Conservation (phyloP, 1,140 invertebrate species). For the Drosophila varians region DNA sequence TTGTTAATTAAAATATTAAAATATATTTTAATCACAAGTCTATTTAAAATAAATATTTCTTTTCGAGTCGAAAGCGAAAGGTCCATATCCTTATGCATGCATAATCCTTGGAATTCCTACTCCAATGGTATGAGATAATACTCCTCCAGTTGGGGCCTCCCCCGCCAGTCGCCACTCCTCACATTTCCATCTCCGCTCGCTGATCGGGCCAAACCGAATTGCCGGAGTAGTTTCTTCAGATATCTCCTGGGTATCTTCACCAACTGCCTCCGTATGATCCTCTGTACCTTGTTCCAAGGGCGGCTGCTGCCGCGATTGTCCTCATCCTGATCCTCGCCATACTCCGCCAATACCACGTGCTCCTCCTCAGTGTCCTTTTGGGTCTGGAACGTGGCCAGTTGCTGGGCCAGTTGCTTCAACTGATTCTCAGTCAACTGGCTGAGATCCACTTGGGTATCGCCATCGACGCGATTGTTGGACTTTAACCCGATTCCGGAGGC, state of each 20-base stretch:
- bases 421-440: conserved; percentile 49
- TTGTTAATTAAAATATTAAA: too few relatives aligned
- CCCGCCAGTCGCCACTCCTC: neutral
- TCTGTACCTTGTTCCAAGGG: conserved; percentile 67
- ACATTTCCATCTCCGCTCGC: neutral
- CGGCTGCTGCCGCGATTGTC: conserved; percentile 47
- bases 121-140: conserved; percentile 65
- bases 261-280: conserved; percentile 61
- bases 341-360: neutral
- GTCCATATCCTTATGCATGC: too few relatives aligned
- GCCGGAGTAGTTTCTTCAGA: conserved; percentile 51
- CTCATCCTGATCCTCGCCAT: neutral
- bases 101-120: neutral
- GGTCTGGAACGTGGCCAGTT: conserved; percentile 19
- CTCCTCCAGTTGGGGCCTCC: conserved; percentile 6
- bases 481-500: too few relatives aligned
- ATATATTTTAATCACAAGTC: too few relatives aligned
- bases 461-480: neutral
- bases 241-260: conserved; percentile 63
- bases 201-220: conserved; percentile 58
- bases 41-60: too few relatives aligned
- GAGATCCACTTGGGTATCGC: conserved; percentile 37
- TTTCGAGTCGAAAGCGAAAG: too few relatives aligned
- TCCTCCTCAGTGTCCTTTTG: neutral
- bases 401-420: conserved; percentile 39